Evolutionary conservation across 2,888 invertebrate genomes (phyloP), one percentile per base, ranked within the genome.

Genomic region (Lepidonotus clava): DNA sequence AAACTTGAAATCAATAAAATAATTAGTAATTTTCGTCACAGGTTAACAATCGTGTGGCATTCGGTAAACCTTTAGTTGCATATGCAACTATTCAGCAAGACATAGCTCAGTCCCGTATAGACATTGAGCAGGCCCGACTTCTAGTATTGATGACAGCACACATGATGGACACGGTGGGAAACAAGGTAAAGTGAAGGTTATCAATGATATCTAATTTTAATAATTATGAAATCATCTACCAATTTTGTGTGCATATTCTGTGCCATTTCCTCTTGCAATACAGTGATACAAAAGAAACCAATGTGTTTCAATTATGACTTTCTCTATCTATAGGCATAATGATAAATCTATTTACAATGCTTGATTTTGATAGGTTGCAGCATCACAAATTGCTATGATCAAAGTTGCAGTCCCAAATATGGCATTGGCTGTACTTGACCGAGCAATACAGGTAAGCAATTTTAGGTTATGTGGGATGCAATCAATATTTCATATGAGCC

Each of bases 91-190:
- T 95, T 38, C 93, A 95, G 86, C 92, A 93, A 14, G 94, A 94
- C 84, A 91, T 95, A n/a, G 95, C 95, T 0, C 88, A 92, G 87
- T 94, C 94, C 11, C 91, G 95, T 40, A 93, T 95, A 83, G 95
- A 94, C 87, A 94, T 95, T 36, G 95, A 95, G 89, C 95, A 95
- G 88, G 93, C 94, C 0, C 90, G 95, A 36, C 92, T 95, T 0
- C 91, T 95, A 84, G 94, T 95, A 36, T 92, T 95, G 8, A 95
- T 95, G 86, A 94, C 95, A 24, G 95, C 95, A 21, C 94, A 95
- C 89, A 94, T 94, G 93, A 95, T 95, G 93, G 95, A 95, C 89
- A 92, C 93, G 14, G 93, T 93, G 83, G 95, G 95, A 8, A 94
- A 95, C 88, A 95, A 95, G 93, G 95, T 94, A 85, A 83, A 46